phyloP scores from a whole-genome alignment of 1,140 invertebrate species.

The Chelonus insularis region DNA sequence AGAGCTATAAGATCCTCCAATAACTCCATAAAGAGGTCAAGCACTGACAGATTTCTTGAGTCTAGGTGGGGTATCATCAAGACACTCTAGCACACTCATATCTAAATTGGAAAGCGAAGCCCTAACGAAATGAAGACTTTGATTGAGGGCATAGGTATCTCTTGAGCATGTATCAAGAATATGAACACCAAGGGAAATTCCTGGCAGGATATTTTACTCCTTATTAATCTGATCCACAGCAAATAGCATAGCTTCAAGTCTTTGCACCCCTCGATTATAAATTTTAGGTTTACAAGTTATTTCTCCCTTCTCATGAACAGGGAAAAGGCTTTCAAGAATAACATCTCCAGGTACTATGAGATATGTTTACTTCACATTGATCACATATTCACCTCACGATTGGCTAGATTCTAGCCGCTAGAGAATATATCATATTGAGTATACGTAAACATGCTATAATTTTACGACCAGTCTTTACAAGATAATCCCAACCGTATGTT shows the following conservation, averaged over 20 bases:
- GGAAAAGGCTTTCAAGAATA: conserved; percentile 77
- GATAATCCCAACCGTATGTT: no score
- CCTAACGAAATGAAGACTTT: conserved; percentile 78
- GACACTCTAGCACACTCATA: conserved; percentile 67
- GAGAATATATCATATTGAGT: no score
- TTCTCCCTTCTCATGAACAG: conserved; percentile 72
- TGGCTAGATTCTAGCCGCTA: no score
- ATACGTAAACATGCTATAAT: no score
- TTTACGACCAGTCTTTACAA: no score
- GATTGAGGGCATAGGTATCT: conserved; percentile 81
- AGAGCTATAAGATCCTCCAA: conserved; percentile 72
- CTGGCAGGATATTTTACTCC: conserved; percentile 65
- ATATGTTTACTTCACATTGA: no score
- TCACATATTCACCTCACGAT: no score
- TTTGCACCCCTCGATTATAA: conserved; percentile 77
- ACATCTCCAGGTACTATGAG: conserved; percentile 67
- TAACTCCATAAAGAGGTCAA: conserved; percentile 67
- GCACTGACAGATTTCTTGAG: conserved; percentile 62
- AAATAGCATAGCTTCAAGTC: conserved; percentile 84
- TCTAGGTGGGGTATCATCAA: conserved; percentile 62
- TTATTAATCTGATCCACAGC: conserved; percentile 76
- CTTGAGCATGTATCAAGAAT: conserved; percentile 80
- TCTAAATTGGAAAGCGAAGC: conserved; percentile 70
- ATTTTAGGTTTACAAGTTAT: conserved; percentile 72
- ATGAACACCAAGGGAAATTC: conserved; percentile 68